Conservation (phyloP, 2,797 vertebrate species). For the Sebastiscus albofasciatus region DNA sequence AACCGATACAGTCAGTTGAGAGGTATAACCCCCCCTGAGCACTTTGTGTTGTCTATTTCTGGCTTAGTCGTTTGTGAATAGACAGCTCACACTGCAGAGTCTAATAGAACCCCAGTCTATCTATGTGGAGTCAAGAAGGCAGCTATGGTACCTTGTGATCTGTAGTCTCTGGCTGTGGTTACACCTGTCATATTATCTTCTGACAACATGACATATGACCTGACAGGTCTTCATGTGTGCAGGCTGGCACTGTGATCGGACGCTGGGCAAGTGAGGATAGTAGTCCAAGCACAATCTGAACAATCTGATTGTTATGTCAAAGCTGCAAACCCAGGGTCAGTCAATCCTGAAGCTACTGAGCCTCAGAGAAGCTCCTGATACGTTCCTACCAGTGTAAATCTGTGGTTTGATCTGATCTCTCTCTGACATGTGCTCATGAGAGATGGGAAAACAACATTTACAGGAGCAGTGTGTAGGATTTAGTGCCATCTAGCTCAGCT, state of each 20-base stretch:
- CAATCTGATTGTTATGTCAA: background rate
- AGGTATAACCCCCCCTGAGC: constrained; percentile 17
- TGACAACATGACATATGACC: too few species aligned
- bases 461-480: too few species aligned
- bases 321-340: background rate
- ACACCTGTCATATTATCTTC: background rate
- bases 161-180: constrained; percentile 2
- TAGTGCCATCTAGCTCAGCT: too few species aligned
- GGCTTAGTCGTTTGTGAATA: constrained; percentile 3
- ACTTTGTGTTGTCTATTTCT: constrained; percentile 19
- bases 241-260: background rate
- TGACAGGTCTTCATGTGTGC: background rate
- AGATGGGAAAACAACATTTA: too few species aligned
- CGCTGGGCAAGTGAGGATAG: background rate
- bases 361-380: too few species aligned
- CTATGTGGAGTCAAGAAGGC: background rate
- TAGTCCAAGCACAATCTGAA: background rate
- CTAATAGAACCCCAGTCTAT: background rate
- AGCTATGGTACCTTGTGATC: background rate
- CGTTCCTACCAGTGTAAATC: background rate
- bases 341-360: background rate
- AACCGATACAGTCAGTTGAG: constrained; percentile 26
- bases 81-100: background rate
- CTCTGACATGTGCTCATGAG: background rate
- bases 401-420: background rate